Evolutionary conservation across 2,797 vertebrate genomes (phyloP).

Genomic region (Scarus forsteni): DNA sequence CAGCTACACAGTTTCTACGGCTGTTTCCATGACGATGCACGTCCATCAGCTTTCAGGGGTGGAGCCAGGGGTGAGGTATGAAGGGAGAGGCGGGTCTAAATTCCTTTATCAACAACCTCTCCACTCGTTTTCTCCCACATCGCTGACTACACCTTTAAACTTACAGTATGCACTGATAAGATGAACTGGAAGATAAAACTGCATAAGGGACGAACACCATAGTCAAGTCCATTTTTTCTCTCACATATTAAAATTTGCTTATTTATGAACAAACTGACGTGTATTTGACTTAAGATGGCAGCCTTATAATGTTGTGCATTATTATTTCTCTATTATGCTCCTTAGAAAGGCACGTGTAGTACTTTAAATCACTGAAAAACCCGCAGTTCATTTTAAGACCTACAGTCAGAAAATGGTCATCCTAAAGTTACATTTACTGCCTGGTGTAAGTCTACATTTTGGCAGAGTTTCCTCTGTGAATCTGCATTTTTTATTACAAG

Average conservation of each 20-base stretch:
- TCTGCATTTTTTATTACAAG: conserved; percentile 21
- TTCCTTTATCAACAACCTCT: too few relatives aligned
- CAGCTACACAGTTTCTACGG: too few relatives aligned
- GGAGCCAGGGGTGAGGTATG: too few relatives aligned
- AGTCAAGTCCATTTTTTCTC: neutral
- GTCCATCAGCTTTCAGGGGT: too few relatives aligned
- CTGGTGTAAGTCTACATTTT: neutral
- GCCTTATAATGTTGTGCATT: neutral
- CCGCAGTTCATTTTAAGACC: neutral
- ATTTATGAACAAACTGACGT: neutral
- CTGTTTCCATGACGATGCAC: too few relatives aligned
- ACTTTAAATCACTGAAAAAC: neutral
- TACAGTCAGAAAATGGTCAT: neutral
- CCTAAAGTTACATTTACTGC: conserved; percentile 4
- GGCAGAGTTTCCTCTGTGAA: conserved; percentile 10
- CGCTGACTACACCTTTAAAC: too few relatives aligned
- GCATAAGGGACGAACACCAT: too few relatives aligned
- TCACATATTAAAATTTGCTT: neutral
- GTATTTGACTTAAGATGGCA: neutral
- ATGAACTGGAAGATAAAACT: too few relatives aligned
- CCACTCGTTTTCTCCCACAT: too few relatives aligned
- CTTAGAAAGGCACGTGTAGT: neutral
- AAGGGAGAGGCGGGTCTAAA: too few relatives aligned
- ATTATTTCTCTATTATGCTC: neutral
- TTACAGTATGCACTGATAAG: too few relatives aligned